Evolutionary conservation across 2,113 vertebrate genomes (phyloP).

Genomic region (Hydropotes inermis): DNA sequence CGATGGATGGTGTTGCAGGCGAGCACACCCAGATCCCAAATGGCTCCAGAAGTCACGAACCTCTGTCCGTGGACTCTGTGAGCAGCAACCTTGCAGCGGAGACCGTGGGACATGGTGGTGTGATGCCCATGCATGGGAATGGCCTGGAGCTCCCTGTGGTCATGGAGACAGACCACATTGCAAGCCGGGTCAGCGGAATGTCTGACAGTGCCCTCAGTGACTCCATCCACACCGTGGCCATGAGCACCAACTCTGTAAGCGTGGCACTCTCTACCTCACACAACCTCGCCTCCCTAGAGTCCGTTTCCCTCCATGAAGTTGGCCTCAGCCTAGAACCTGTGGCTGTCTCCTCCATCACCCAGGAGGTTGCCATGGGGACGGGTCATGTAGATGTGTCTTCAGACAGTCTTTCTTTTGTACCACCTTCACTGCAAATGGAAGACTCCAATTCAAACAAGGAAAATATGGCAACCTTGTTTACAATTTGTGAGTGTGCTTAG

Average conservation of each 20-base stretch:
- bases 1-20: slow-evolving; percentile 90
- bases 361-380: slow-evolving; percentile 92
- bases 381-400: slow-evolving; percentile 87
- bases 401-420: slow-evolving; percentile 93
- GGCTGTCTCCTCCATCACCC: slow-evolving; percentile 92
- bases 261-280: slow-evolving; percentile 94
- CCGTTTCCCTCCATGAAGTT: slow-evolving; percentile 92
- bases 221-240: slow-evolving; percentile 89
- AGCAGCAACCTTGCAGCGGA: slow-evolving; percentile 83
- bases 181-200: slow-evolving; percentile 82
- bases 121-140: slow-evolving; percentile 90
- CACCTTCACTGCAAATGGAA: slow-evolving; percentile 93
- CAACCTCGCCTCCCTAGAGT: slow-evolving; percentile 90
- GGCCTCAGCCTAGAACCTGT: slow-evolving; percentile 93
- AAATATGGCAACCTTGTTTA: slow-evolving; percentile 93
- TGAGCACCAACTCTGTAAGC: slow-evolving; percentile 92
- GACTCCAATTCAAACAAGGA: slow-evolving; percentile 96
- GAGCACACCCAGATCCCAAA: slow-evolving; percentile 89
- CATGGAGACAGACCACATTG: slow-evolving; percentile 93
- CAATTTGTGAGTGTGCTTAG: slow-evolving; percentile 89
- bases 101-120: slow-evolving; percentile 87
- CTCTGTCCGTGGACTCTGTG: slow-evolving; percentile 83
- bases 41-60: slow-evolving; percentile 87
- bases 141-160: slow-evolving; percentile 95
- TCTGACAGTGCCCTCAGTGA: slow-evolving; percentile 87